A percentile compares a stretch with the other conserved stretches of the same genome.
Evolutionary conservation across 2,888 invertebrate species (phyloP).

Genomic region (Conchocele bisecta): DNA sequence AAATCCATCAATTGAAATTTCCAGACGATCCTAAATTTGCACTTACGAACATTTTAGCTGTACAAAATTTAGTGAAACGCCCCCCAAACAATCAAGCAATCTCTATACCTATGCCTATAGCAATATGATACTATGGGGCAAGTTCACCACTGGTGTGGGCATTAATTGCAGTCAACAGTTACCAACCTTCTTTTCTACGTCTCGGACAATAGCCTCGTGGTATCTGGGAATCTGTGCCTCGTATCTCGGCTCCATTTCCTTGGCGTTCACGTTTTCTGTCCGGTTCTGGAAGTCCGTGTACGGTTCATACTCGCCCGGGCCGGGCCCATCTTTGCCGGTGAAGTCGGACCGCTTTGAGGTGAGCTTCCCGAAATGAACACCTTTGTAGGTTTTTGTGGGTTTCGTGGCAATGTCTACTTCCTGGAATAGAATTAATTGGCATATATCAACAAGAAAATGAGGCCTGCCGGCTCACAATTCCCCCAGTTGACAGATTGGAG

Average conservation of each 20-base stretch:
- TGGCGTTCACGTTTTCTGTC: constrained; percentile 70
- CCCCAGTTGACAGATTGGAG: too few species aligned
- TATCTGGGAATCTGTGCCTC: constrained; percentile 81
- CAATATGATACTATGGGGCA: too few species aligned
- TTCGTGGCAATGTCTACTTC: constrained; percentile 56
- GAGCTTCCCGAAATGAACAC: constrained; percentile 80
- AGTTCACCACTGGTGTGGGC: too few species aligned
- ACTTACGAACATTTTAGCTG: too few species aligned
- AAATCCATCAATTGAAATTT: too few species aligned
- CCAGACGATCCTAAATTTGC: too few species aligned
- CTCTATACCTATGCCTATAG: too few species aligned
- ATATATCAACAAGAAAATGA: too few species aligned
- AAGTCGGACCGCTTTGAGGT: constrained; percentile 77
- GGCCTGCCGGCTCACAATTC: not conserved
- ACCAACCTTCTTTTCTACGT: constrained; percentile 79
- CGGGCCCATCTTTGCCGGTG: constrained; percentile 77
- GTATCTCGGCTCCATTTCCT: constrained; percentile 63
- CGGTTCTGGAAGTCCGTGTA: constrained; percentile 58
- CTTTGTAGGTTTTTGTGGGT: constrained; percentile 76
- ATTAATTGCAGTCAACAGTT: too few species aligned
- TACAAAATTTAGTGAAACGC: too few species aligned
- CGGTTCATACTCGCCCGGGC: constrained; percentile 82
- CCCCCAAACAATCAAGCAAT: too few species aligned
- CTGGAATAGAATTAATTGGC: too few species aligned
- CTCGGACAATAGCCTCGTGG: constrained; percentile 77